Conservation (phyloP, 2,797 vertebrate species). For the Sandelia bainsii region DNA sequence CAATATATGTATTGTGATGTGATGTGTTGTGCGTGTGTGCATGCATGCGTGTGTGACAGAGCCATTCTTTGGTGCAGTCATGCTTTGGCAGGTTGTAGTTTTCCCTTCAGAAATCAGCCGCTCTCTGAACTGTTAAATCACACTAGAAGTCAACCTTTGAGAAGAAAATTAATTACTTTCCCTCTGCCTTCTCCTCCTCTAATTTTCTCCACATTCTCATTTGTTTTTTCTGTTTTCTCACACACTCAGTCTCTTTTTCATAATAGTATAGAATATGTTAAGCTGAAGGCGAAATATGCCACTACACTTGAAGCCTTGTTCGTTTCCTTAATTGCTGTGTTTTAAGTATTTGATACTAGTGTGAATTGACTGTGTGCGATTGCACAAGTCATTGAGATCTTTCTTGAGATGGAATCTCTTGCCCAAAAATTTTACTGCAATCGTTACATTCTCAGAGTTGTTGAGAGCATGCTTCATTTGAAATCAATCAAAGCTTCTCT, state of each 20-base stretch:
- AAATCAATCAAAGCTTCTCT: constrained; percentile 45
- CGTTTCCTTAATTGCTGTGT: not conserved
- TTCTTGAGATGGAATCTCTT: constrained; percentile 19
- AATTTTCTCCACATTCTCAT: constrained; percentile 56
- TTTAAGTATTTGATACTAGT: constrained; percentile 27
- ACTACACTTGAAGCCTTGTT: constrained; percentile 2
- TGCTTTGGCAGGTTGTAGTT: constrained; percentile 74
- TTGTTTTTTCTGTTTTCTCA: constrained; percentile 40
- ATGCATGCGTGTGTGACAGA: constrained; percentile 22
- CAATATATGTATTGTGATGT: constrained; percentile 10
- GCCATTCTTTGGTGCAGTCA: constrained; percentile 54
- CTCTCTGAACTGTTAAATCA: constrained; percentile 86
- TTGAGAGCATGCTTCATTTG: constrained; percentile 23
- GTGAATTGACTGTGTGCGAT: constrained; percentile 22
- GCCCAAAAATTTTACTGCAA: constrained; percentile 28
- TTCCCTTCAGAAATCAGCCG: constrained; percentile 82
- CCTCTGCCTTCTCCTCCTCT: constrained; percentile 48
- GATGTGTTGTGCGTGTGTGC: constrained; percentile 4
- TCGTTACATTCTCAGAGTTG: constrained; percentile 52
- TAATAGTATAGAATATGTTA: constrained; percentile 24
- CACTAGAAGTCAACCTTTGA: constrained; percentile 79
- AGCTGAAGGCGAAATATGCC: constrained; percentile 45
- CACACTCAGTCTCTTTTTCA: not conserved
- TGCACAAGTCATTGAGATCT: constrained; percentile 18
- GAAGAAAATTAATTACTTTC: constrained; percentile 86